These are phyloP conservation scores for Bos indicus DNA, from an alignment of 2,113 vertebrate species.

Conservation along the genomic window DNA sequence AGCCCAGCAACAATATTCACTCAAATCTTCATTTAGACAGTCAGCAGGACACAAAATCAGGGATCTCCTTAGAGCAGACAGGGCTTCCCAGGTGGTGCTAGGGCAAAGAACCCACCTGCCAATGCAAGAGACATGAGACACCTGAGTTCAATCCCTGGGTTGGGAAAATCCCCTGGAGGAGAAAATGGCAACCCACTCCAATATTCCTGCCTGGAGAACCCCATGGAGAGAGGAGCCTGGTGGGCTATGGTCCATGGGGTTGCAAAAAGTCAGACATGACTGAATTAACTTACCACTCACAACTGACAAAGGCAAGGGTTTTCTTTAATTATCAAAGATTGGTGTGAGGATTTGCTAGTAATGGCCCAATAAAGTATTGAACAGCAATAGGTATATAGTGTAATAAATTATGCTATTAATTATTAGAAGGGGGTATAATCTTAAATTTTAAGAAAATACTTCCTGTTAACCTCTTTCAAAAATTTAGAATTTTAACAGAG, in stretches of 20 bases:
- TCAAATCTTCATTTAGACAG: neutral
- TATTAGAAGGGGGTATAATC: neutral
- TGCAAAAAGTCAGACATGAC: neutral
- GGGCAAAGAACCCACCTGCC: neutral
- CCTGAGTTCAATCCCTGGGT: neutral
- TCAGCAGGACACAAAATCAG: neutral
- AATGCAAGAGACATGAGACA: neutral
- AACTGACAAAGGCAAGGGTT: neutral
- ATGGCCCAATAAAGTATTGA: neutral
- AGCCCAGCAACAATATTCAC: neutral
- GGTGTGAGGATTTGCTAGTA: neutral
- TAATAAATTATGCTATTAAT: neutral
- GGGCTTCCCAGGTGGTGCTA: neutral
- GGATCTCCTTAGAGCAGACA: neutral
- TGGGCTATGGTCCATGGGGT: neutral
- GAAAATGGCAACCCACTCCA: neutral
- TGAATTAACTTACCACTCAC: neutral
- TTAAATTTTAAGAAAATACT: neutral
- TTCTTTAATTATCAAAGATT: neutral
- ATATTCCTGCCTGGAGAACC: neutral
- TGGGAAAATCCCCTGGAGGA: neutral
- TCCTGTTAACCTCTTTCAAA: neutral
- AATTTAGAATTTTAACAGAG: conserved; percentile 8
- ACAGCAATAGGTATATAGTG: neutral
- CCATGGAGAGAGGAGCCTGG: neutral